These are phyloP conservation scores for Numenius arquata DNA, from an alignment of 2,113 vertebrate species.

Conservation along the genomic window DNA sequence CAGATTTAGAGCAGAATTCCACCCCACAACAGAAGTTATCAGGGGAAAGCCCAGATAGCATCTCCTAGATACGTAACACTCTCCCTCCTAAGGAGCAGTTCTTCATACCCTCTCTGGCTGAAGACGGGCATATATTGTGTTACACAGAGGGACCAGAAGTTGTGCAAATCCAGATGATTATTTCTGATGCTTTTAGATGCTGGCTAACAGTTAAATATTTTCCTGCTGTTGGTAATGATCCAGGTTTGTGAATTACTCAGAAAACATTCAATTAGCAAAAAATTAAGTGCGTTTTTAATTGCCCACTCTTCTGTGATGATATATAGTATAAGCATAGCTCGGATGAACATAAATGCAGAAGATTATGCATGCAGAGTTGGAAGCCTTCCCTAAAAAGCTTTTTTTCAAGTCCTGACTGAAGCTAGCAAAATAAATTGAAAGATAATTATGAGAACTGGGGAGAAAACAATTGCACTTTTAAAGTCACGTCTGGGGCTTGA, in stretches of 20 bases:
- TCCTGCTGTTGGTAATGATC: neutral
- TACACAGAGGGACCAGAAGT: conserved; percentile 45
- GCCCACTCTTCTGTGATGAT: neutral
- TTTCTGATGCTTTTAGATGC: conserved; percentile 55
- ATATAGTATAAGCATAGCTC: neutral
- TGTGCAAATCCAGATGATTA: conserved; percentile 58
- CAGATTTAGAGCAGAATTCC: neutral
- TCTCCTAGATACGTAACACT: neutral
- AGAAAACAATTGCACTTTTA: neutral
- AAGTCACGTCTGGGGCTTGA: neutral
- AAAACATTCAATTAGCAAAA: conserved; percentile 40
- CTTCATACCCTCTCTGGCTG: conserved; percentile 13
- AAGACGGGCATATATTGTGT: conserved; percentile 10
- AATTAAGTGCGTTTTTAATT: conserved; percentile 26
- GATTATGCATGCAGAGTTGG: neutral
- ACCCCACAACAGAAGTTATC: neutral
- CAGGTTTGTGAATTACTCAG: conserved; percentile 14
- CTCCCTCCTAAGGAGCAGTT: conserved; percentile 1
- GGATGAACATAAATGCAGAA: neutral
- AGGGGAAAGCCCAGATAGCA: neutral
- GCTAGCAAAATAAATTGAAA: neutral
- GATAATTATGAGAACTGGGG: neutral
- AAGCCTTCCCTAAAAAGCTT: neutral
- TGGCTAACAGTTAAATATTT: conserved; percentile 50
- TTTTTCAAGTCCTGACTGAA: neutral